A percentile compares a stretch with the other conserved stretches of the same genome.
Conservation (phyloP, 2,113 vertebrate species). For the Oenanthe oenanthe region DNA sequence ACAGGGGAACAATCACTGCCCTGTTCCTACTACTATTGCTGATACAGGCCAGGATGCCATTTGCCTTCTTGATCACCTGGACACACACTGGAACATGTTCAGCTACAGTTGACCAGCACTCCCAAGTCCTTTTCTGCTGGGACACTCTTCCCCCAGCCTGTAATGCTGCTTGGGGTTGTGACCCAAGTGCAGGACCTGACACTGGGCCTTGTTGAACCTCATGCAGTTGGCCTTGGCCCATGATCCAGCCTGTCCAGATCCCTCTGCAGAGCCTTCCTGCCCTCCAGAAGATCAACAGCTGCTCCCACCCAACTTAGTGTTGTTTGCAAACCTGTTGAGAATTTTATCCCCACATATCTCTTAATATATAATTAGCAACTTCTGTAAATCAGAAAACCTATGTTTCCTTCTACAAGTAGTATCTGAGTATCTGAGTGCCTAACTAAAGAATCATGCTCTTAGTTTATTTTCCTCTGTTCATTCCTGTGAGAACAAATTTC, state of each 20-base stretch:
- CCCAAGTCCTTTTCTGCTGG: background rate
- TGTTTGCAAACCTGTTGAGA: background rate
- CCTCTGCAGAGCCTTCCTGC: background rate
- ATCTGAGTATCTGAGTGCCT: background rate
- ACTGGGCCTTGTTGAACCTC: background rate
- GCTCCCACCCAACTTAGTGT: background rate
- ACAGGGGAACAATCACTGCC: background rate
- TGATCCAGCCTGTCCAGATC: background rate
- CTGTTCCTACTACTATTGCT: background rate
- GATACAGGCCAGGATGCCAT: background rate
- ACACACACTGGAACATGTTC: background rate
- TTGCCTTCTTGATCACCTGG: background rate
- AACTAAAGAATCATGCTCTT: background rate
- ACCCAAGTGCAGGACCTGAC: background rate
- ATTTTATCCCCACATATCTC: fast-evolving
- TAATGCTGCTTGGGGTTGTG: fast-evolving
- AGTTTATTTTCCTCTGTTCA: background rate
- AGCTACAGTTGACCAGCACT: fast-evolving
- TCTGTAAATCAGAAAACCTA: background rate
- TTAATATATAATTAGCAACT: background rate
- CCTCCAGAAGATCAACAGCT: background rate
- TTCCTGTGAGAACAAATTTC: background rate
- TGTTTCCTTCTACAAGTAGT: background rate
- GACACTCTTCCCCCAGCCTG: fast-evolving
- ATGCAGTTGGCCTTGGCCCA: background rate